Conservation (phyloP, 1,140 invertebrate genomes). For the Brachionus rubens region DNA sequence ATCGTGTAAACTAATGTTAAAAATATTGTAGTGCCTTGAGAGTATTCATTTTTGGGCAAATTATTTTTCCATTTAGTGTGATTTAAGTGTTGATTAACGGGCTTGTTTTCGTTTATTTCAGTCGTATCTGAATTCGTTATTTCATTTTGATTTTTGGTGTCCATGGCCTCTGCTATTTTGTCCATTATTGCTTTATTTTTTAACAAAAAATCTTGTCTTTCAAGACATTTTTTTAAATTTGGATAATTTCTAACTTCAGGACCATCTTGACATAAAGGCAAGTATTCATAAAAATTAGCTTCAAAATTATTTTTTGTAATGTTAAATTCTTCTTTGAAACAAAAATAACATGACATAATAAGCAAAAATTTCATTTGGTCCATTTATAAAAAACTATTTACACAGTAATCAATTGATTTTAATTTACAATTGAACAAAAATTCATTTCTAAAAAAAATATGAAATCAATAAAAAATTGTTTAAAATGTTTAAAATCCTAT, state of each 20-base stretch:
- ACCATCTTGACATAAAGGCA: not conserved
- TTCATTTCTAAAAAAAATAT: too few species aligned
- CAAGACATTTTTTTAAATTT: slow-evolving; percentile 1
- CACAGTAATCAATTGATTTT: too few species aligned
- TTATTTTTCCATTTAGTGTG: not conserved
- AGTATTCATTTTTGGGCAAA: slow-evolving; percentile 7
- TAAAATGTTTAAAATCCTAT: too few species aligned
- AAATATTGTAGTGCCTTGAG: slow-evolving; percentile 1
- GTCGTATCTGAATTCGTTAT: not conserved
- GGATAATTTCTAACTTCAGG: too few species aligned
- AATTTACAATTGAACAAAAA: too few species aligned
- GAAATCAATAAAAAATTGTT: too few species aligned
- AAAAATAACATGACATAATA: slow-evolving; percentile 1
- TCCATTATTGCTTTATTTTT: not conserved
- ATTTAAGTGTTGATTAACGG: not conserved
- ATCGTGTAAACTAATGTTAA: slow-evolving; percentile 3
- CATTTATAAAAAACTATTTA: too few species aligned
- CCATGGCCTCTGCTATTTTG: not conserved
- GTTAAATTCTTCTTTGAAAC: not conserved
- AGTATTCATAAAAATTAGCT: not conserved
- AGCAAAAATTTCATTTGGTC: slow-evolving; percentile 1
- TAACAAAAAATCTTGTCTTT: not conserved
- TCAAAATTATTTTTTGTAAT: slow-evolving; percentile 22
- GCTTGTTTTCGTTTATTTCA: too few species aligned
- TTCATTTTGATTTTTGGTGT: not conserved